phyloP scores from a whole-genome alignment of 2,113 vertebrate genomes.

The Gnathonemus longibarbis region DNA sequence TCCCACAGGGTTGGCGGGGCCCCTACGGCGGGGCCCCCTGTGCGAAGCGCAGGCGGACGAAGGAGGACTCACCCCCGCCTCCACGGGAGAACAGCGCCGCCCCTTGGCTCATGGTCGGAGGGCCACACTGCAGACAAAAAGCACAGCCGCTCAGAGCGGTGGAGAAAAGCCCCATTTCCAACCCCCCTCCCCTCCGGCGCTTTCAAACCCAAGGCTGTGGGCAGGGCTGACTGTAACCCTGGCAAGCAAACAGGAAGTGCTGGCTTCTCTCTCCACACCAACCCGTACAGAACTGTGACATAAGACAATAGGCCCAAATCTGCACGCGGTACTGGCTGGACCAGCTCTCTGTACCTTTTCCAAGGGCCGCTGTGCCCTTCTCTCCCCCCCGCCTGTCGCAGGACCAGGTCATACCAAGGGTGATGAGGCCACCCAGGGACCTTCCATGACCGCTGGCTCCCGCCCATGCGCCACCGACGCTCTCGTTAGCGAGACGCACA shows the following conservation, averaged over 20 bases:
- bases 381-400: not conserved
- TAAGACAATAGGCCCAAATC: not conserved
- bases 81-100: constrained; percentile 85
- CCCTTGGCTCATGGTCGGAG: constrained; percentile 89
- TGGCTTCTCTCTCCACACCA: not conserved
- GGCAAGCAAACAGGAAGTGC: constrained; percentile 1
- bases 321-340: too few species aligned
- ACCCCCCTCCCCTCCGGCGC: not conserved
- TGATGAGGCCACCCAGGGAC: not conserved
- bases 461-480: not conserved
- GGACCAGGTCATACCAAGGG: not conserved
- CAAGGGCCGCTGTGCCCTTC: not conserved
- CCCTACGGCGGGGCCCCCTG: not conserved
- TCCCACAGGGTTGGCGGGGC: not conserved
- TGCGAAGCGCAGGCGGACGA: too few species aligned
- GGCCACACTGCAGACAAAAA: constrained; percentile 73
- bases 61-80: constrained; percentile 78
- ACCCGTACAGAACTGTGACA: not conserved
- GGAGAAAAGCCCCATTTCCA: not conserved
- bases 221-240: not conserved
- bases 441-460: not conserved
- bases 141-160: constrained; percentile 33
- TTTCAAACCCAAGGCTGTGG: not conserved
- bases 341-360: not conserved
- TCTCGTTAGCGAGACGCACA: not conserved